phyloP scores from a whole-genome alignment of 2,888 invertebrate genomes.

The Copidosoma aretas region DNA sequence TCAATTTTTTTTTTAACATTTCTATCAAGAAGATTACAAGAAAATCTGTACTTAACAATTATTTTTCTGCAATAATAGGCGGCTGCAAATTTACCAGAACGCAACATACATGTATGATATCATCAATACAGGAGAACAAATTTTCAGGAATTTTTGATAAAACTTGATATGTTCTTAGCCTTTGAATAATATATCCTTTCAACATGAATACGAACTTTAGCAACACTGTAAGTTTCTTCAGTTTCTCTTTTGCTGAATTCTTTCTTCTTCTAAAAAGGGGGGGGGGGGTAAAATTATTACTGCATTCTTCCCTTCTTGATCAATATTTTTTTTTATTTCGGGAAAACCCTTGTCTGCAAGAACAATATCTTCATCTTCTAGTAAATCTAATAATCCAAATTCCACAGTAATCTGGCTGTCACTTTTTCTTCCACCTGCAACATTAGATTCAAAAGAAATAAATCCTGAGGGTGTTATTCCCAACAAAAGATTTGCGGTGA shows the following conservation, averaged over 20 bases:
- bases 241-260: slow-evolving; percentile 22
- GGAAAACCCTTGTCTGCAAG: slow-evolving; percentile 38
- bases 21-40: too few relatives aligned
- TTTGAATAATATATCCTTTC: slow-evolving; percentile 28
- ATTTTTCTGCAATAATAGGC: background rate
- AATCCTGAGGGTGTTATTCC: too few relatives aligned
- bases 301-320: slow-evolving; percentile 14
- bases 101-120: slow-evolving; percentile 27
- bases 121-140: slow-evolving; percentile 22
- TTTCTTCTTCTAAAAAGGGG: slow-evolving; percentile 12
- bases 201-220: slow-evolving; percentile 21
- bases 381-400: slow-evolving; percentile 22
- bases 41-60: too few relatives aligned
- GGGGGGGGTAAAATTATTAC: slow-evolving; percentile 34
- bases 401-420: slow-evolving; percentile 21
- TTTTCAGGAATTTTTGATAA: slow-evolving; percentile 20
- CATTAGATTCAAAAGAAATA: slow-evolving; percentile 22
- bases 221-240: slow-evolving; percentile 29
- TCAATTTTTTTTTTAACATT: too few relatives aligned
- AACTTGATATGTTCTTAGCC: slow-evolving; percentile 21
- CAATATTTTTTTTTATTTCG: slow-evolving; percentile 5
- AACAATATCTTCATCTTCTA: slow-evolving; percentile 28
- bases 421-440: slow-evolving; percentile 25
- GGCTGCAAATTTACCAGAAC: slow-evolving; percentile 26
- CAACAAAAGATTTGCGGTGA: too few relatives aligned